Percentiles rank a stretch among this genome's conserved stretches.
Conservation (phyloP, 2,888 invertebrate species). For the Achlya flavicornis region DNA sequence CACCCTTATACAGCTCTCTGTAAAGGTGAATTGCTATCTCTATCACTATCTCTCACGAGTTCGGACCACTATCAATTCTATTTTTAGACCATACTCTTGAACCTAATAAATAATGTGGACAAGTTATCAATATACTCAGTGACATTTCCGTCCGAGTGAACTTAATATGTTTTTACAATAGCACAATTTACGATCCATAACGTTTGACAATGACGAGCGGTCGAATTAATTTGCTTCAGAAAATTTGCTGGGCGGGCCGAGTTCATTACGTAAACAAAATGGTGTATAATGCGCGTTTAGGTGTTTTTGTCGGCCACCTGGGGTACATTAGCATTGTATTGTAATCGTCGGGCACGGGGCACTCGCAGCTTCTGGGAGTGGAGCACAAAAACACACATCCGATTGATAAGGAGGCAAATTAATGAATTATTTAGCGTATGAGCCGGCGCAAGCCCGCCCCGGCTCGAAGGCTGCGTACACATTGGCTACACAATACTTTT, state of each 20-base stretch:
- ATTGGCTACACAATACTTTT: too few species aligned
- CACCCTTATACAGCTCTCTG: not conserved
- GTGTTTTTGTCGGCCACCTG: conserved; percentile 45
- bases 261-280: conserved; percentile 31
- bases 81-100: not conserved
- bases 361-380: conserved; percentile 32
- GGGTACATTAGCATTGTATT: conserved; percentile 46
- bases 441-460: conserved; percentile 31
- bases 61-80: not conserved
- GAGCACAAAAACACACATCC: conserved; percentile 25
- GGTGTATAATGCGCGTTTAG: conserved; percentile 30
- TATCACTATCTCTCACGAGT: not conserved
- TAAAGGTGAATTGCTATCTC: not conserved
- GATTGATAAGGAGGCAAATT: conserved; percentile 49
- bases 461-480: not conserved
- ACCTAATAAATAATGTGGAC: not conserved
- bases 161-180: not conserved
- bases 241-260: conserved; percentile 17
- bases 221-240: conserved; percentile 17
- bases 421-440: conserved; percentile 62
- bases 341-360: conserved; percentile 16
- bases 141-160: not conserved
- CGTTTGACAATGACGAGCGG: not conserved
- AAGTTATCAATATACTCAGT: not conserved
- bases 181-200: not conserved